Evolutionary conservation across 2,113 vertebrate species (phyloP).

Genomic region (Condylura cristata): DNA sequence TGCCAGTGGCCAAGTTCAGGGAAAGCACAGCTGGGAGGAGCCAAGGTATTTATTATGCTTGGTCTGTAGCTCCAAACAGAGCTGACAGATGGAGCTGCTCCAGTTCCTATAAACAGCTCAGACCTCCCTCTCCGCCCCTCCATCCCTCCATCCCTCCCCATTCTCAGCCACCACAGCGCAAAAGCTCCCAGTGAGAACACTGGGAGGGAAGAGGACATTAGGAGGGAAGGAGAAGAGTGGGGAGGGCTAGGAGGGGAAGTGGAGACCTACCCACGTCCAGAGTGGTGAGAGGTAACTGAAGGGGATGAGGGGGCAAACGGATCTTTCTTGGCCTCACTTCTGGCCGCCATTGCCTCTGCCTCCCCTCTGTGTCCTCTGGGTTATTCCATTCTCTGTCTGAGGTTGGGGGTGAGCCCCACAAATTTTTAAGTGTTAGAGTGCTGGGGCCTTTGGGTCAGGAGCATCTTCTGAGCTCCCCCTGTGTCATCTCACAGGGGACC

Average conservation of each 20-base stretch:
- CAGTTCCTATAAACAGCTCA: constrained; percentile 78
- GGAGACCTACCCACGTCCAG: neutral
- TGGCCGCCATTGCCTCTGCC: neutral
- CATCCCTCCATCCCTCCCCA: neutral
- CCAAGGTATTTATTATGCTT: constrained; percentile 69
- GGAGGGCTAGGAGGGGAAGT: neutral
- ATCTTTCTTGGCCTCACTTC: neutral
- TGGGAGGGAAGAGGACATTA: too few relatives aligned
- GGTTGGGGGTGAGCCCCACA: neutral
- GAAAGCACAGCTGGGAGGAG: constrained; percentile 71
- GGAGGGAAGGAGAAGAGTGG: neutral
- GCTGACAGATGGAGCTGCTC: constrained; percentile 62
- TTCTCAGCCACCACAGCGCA: constrained; percentile 11
- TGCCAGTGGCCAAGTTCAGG: constrained; percentile 70
- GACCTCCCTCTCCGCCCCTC: neutral
- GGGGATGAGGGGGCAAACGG: neutral
- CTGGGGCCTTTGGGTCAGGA: neutral
- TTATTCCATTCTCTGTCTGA: neutral
- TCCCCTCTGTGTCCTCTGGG: neutral
- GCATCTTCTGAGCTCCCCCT: constrained; percentile 30
- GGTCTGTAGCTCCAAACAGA: constrained; percentile 67
- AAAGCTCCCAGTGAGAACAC: constrained; percentile 35
- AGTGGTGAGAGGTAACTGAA: neutral
- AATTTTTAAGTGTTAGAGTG: neutral
- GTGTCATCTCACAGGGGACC: neutral